Percentiles rank a stretch among this genome's conserved stretches.
Conservation (phyloP, 2,797 vertebrate genomes). For the Cacajao melanocephalus region DNA sequence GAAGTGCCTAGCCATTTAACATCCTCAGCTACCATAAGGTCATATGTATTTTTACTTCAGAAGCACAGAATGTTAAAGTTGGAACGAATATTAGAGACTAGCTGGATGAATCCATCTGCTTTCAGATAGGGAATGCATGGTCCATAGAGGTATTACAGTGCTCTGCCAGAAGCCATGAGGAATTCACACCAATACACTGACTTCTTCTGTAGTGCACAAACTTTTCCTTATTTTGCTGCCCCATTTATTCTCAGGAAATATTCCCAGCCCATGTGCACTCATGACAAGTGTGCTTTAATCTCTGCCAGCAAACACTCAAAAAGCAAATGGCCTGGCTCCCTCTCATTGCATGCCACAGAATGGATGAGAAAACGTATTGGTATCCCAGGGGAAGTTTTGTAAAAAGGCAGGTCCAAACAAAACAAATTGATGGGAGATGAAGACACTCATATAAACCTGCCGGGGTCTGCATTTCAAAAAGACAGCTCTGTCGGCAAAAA, state of each 20-base stretch:
- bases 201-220: conserved; percentile 19
- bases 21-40: neutral
- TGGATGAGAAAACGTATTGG: conserved; percentile 10
- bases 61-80: neutral
- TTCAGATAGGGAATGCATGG: neutral
- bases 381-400: conserved; percentile 52
- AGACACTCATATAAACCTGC: conserved; percentile 47
- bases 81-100: conserved; percentile 17
- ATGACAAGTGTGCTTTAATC: conserved; percentile 65
- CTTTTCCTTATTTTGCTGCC: conserved; percentile 50
- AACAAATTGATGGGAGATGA: conserved; percentile 27
- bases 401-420: conserved; percentile 67
- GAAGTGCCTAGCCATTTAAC: neutral
- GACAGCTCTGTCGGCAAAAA: conserved; percentile 49
- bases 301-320: conserved; percentile 58
- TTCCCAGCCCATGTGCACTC: conserved; percentile 36
- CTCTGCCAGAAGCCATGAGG: neutral
- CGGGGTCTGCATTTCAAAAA: conserved; percentile 55
- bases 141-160: neutral
- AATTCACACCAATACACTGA: conserved; percentile 28
- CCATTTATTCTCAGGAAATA: conserved; percentile 61
- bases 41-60: conserved; percentile 17
- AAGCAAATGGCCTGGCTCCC: conserved; percentile 63
- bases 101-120: neutral
- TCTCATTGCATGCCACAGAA: conserved; percentile 21